Conservation (phyloP, 2,888 invertebrate genomes). For the Autographa pulchrina region DNA sequence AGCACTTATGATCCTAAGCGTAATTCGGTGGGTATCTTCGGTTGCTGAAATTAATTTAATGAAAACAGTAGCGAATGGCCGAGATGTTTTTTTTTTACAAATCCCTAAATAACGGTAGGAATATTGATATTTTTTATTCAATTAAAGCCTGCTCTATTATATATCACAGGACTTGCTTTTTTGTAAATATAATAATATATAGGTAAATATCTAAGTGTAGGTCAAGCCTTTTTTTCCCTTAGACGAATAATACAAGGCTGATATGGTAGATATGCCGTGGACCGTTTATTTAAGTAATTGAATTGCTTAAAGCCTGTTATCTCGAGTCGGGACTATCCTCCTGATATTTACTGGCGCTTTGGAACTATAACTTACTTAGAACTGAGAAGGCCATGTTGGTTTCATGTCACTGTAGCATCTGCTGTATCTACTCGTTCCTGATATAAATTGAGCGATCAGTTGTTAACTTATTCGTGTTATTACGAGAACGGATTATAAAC, state of each 20-base stretch:
- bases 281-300: neutral
- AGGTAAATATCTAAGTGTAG: too few relatives aligned
- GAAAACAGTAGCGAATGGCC: neutral
- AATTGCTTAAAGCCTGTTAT: neutral
- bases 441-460: constrained; percentile 56
- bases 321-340: neutral
- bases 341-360: neutral
- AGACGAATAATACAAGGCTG: neutral
- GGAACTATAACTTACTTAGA: neutral
- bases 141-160: too few relatives aligned
- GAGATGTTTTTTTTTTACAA: too few relatives aligned
- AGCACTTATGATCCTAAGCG: constrained; percentile 45
- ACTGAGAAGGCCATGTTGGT: neutral
- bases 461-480: constrained; percentile 10
- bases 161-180: too few relatives aligned
- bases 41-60: neutral
- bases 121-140: too few relatives aligned
- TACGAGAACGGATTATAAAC: constrained; percentile 49
- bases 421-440: constrained; percentile 24
- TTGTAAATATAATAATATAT: too few relatives aligned
- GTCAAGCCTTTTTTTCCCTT: too few relatives aligned
- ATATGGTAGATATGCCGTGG: neutral
- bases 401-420: neutral
- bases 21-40: neutral
- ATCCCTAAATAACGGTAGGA: too few relatives aligned